A percentile compares a stretch with the other conserved stretches of the same genome.
Evolutionary conservation across 2,797 vertebrate genomes (phyloP).

Genomic region (Manis pentadactyla): DNA sequence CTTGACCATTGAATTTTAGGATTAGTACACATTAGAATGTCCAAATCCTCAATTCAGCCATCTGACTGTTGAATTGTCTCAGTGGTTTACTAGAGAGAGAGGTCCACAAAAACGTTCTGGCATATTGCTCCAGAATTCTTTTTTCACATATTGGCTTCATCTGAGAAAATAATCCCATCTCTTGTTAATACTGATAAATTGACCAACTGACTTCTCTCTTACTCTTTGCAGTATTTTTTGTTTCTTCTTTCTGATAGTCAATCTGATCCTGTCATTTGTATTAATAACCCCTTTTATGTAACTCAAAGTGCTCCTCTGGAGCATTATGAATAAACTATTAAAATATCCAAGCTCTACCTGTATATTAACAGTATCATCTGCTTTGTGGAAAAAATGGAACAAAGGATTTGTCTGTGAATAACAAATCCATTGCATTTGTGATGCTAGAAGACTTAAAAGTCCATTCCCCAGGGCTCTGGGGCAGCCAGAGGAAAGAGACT

Average conservation of each 20-base stretch:
- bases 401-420: not conserved
- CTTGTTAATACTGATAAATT: not conserved
- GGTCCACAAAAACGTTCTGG: not conserved
- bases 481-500: not conserved
- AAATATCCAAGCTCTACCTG: not conserved
- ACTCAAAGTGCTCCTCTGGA: not conserved
- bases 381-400: constrained; percentile 6
- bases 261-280: not conserved
- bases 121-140: not conserved
- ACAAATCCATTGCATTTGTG: not conserved
- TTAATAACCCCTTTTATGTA: not conserved
- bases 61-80: not conserved
- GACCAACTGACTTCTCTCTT: not conserved
- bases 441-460: not conserved
- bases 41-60: not conserved
- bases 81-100: not conserved
- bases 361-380: not conserved
- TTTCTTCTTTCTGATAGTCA: constrained; percentile 25
- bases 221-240: not conserved
- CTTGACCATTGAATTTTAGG: not conserved
- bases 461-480: not conserved
- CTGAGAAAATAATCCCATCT: constrained; percentile 3
- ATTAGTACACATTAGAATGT: not conserved
- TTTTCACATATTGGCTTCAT: not conserved
- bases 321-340: not conserved